These are phyloP conservation scores for Hemiprocne comata DNA, from an alignment of 2,113 vertebrate species.

Conservation along the genomic window DNA sequence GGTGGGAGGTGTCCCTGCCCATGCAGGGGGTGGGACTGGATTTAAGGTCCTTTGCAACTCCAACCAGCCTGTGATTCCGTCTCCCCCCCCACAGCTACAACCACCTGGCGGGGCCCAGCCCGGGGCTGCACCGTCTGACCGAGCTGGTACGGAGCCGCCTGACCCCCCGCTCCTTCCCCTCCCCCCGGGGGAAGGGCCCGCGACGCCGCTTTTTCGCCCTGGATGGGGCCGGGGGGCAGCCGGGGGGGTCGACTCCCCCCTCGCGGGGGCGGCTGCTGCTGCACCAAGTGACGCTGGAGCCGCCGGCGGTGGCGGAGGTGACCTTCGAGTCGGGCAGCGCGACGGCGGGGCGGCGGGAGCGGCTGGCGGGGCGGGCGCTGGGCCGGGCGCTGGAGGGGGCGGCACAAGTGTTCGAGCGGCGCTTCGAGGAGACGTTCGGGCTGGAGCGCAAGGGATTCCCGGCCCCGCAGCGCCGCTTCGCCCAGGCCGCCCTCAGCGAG, in stretches of 20 bases:
- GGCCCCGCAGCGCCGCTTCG: conserved; percentile 77
- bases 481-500: conserved; percentile 87
- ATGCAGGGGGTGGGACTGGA: no score
- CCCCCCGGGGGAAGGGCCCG: conserved; percentile 60
- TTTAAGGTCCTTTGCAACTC: no score
- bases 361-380: conserved; percentile 77
- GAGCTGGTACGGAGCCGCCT: conserved; percentile 88
- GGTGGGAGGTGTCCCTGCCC: no score
- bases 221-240: conserved; percentile 74
- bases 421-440: conserved; percentile 85
- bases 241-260: neutral
- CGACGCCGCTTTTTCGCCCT: conserved; percentile 83
- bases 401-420: conserved; percentile 73
- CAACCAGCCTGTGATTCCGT: no score
- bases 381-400: conserved; percentile 75
- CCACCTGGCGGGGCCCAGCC: conserved; percentile 80
- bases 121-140: conserved; percentile 87
- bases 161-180: conserved; percentile 81
- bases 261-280: conserved; percentile 79
- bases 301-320: conserved; percentile 85
- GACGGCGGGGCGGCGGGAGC: conserved; percentile 60
- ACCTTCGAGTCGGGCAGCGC: conserved; percentile 89
- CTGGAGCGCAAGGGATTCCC: conserved; percentile 81
- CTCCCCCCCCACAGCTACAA: conserved; percentile 80
- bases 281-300: conserved; percentile 90